Base-by-base conservation (phyloP, 53 echinoderm and acorn worm species). In the Echinarachnius parma region DNA sequence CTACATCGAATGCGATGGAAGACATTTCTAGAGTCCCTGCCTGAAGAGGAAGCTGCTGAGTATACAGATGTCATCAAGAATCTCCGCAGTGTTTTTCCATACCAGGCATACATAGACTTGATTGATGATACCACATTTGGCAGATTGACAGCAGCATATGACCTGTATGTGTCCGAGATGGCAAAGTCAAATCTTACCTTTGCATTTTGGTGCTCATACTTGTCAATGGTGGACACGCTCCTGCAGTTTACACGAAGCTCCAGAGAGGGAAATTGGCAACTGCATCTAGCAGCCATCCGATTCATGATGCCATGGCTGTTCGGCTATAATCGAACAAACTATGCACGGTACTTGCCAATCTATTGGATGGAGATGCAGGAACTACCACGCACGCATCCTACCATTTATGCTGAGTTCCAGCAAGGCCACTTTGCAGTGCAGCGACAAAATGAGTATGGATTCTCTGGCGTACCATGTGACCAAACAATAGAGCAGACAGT, bases 371-470 rank as follows among this genome's bases (percentile, higher is more conserved):
- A 86, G 49, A 82, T 90, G 90, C 10, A 31, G 2, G 15, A 52
- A 3, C 85, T 89, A 4, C 64, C 78, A 5, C 48, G 20, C 7
- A 74, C 90, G 0, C 90, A 89, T 70, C 78, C 85, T 8, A 31
- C 24, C 1, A 23, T 86, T 9, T 25, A 82, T 55, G 34, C 53
- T 31, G 60, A 39, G 5, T 61, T 86, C 16, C 26, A 36, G 37
- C n/a, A 75, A 13, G 82, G 85, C 0, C 8, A 85, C n/a, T 89
- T 81, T 66, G 69, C 55, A 22, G 89, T 89, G 18, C 78, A 81
- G 50, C 33, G 78, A 10, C 82, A 86, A 61, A 59, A 75, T 28
- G 36, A 0, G 4, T 61, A 86, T 86, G 74, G 75, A 4, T 86
- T 86, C 61, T 60, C 54, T 28, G 34, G 61, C 4, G 42, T 90